Evolutionary conservation across 2,888 invertebrate species (phyloP).

Genomic region (Fragum fragum): DNA sequence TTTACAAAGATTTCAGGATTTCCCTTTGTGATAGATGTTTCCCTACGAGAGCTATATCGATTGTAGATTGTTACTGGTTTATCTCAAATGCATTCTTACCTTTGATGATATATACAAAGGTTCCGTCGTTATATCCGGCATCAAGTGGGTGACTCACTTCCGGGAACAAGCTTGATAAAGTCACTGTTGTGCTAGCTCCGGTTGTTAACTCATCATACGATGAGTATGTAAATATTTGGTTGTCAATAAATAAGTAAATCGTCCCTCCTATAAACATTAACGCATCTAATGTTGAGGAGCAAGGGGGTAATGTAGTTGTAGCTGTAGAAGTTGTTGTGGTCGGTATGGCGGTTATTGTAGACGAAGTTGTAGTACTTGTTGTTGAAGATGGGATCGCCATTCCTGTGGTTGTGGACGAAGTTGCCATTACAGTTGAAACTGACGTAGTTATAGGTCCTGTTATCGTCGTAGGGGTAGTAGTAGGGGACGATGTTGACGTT

Average conservation of each 20-base stretch:
- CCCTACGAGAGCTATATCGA: no score
- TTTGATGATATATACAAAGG: not conserved
- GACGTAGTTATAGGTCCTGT: not conserved
- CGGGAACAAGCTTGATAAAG: not conserved
- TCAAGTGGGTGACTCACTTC: slow-evolving; percentile 2
- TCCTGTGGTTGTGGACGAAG: not conserved
- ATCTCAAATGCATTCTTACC: no score
- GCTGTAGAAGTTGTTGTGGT: slow-evolving; percentile 6
- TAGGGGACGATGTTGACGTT: slow-evolving; percentile 8
- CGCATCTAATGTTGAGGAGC: slow-evolving; percentile 10
- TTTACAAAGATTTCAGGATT: no score
- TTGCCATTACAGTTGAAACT: not conserved
- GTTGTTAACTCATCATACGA: not conserved
- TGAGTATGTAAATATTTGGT: not conserved
- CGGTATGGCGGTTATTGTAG: not conserved
- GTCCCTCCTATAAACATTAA: not conserved
- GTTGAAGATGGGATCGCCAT: not conserved
- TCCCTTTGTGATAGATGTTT: no score
- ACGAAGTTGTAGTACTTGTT: not conserved
- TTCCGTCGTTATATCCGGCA: not conserved
- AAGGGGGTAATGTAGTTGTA: not conserved
- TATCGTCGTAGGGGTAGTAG: not conserved
- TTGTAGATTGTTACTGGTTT: no score
- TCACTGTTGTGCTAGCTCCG: not conserved
- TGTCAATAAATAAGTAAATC: not conserved